phyloP scores from a whole-genome alignment of 2,797 vertebrate species.

The Huso huso region DNA sequence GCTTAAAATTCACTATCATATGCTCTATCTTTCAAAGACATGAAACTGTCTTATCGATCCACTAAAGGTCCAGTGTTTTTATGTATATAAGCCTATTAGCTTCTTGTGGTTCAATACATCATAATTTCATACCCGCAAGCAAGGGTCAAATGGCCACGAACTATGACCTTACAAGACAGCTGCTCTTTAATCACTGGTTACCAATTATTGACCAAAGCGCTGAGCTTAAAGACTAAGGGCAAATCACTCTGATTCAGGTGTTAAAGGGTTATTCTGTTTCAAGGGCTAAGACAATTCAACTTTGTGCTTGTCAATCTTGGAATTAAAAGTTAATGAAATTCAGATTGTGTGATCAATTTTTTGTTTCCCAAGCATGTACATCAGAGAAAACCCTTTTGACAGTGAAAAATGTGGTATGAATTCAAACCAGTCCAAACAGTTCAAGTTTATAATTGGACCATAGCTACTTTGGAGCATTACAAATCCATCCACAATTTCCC shows the following conservation, averaged over 20 bases:
- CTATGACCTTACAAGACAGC: conserved; percentile 60
- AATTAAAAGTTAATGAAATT: conserved; percentile 39
- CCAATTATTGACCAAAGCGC: conserved; percentile 48
- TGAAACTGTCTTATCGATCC: conserved; percentile 59
- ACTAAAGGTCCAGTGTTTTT: conserved; percentile 56
- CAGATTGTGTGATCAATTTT: conserved; percentile 10
- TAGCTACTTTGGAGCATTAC: too few relatives aligned
- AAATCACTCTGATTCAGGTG: conserved; percentile 45
- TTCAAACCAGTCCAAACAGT: too few relatives aligned
- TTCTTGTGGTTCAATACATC: conserved; percentile 60
- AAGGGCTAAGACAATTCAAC: conserved; percentile 32
- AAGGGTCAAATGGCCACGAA: conserved; percentile 67
- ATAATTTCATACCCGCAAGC: conserved; percentile 70
- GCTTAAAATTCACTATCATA: conserved; percentile 45
- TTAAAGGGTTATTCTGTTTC: conserved; percentile 14
- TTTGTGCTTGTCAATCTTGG: conserved; percentile 33
- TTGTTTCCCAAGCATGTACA: neutral
- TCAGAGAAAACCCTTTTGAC: neutral
- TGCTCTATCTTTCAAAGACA: conserved; percentile 53
- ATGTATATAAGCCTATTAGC: conserved; percentile 59
- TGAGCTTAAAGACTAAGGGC: conserved; percentile 46
- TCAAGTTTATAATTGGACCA: too few relatives aligned
- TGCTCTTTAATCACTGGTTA: conserved; percentile 62
- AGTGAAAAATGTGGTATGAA: neutral
- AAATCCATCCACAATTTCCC: too few relatives aligned